Base-by-base conservation (phyloP, 2,888 invertebrate species). In the Stenurella melanura region DNA sequence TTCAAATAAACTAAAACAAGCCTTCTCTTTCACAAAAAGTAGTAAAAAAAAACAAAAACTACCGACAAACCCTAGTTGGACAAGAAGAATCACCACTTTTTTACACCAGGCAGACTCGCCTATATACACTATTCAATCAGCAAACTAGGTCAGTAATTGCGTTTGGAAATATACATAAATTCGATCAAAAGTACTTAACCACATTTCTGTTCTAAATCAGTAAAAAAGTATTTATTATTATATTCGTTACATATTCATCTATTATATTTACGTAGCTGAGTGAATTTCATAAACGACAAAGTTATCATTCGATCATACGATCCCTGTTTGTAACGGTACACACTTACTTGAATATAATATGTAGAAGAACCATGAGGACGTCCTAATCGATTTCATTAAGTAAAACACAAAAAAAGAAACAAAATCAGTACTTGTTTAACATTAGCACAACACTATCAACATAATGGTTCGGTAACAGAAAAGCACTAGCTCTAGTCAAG, bases 301-400 rank as follows among this genome's bases (percentile, higher is more conserved):
- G 7, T n/a, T 4, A n/a, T 50, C n/a, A 50, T n/a, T 50, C 1
- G 15, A n/a, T 50, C 50, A 50, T n/a, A 50, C n/a, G n/a, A 50
- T n/a, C 50, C n/a, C 15, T 26, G 21, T 26, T 26, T 26, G n/a
- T 50, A 50, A 26, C 18, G 50, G 18, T 12, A 50, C 50, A 50
- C 15, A 77, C 76, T 74, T 77, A 77, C 76, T 77, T 66, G 26
- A 73, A 77, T 57, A 77, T 77, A 42, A 70, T 70, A 34, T 54
- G 58, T 50, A 77, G 61, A 12, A 77, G 60, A 15, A 58, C 69
- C 76, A 77, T 77, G 54, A 26, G 38, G 38, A 17, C 68, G 26
- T n/a, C 38, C 60, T n/a, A 10, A 17, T 3, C n/a, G 30, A 61
- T 61, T 30, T 38, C 64, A 42, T 64, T 18, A 42, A 26, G 18